Percentiles rank a stretch among this genome's conserved stretches.
Conservation (phyloP, 2,797 vertebrate species). For the Sebastes steindachneri region DNA sequence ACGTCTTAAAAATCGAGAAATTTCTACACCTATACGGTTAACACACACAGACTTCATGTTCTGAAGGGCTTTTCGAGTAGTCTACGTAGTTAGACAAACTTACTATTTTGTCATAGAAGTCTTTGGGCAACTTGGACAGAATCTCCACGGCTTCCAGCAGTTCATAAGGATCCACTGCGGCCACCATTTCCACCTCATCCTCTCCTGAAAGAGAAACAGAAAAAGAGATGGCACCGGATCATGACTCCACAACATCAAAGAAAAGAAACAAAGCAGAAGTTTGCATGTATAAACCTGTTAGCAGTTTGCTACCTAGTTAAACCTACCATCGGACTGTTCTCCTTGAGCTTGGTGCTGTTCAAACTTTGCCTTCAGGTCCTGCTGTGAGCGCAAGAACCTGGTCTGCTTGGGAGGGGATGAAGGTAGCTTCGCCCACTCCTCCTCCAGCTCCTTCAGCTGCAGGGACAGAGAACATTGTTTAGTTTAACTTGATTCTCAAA, state of each 20-base stretch:
- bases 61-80: not conserved
- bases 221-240: not conserved
- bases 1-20: too few species aligned
- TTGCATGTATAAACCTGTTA: not conserved
- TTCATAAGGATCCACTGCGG: slow-evolving; percentile 93
- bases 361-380: slow-evolving; percentile 95
- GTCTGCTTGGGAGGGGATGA: slow-evolving; percentile 88
- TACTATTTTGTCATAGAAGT: slow-evolving; percentile 99
- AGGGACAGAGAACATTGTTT: slow-evolving; percentile 16
- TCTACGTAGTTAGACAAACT: slow-evolving; percentile 51
- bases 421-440: slow-evolving; percentile 96
- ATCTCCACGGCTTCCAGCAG: slow-evolving; percentile 95
- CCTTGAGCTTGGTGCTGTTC: slow-evolving; percentile 91
- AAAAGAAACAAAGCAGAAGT: not conserved
- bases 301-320: too few species aligned
- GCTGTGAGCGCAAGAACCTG: slow-evolving; percentile 95
- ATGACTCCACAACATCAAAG: not conserved
- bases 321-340: slow-evolving; percentile 89
- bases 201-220: slow-evolving; percentile 75
- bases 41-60: not conserved
- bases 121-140: slow-evolving; percentile 97
- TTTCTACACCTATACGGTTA: not conserved
- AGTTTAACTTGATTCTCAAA: not conserved
- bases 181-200: slow-evolving; percentile 84
- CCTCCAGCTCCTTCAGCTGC: slow-evolving; percentile 96